phyloP scores from a whole-genome alignment of 37 sponge, comb jelly and placozoan genomes.

The Lycopodina hypogea region DNA sequence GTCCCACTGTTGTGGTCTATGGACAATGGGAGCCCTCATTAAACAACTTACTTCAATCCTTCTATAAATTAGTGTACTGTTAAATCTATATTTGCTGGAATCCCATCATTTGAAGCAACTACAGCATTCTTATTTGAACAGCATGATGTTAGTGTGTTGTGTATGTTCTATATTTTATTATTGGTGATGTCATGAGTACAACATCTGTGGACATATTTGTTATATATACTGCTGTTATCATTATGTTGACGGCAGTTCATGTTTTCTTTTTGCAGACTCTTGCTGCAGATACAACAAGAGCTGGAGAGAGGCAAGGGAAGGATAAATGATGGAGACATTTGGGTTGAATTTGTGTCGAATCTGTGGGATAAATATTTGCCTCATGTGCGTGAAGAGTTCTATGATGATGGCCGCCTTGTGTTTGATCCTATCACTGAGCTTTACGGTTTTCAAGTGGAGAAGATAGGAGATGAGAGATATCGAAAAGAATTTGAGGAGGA shows the following conservation, averaged over 20 bases:
- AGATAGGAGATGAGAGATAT: background rate
- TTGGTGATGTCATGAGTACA: too few species aligned
- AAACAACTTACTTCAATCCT: too few species aligned
- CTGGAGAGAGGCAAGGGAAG: conserved; percentile 3
- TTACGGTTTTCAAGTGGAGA: conserved; percentile 29
- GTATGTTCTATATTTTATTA: too few species aligned
- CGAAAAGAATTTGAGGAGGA: conserved; percentile 12
- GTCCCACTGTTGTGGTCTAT: too few species aligned
- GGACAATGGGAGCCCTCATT: too few species aligned
- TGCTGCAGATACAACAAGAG: conserved; percentile 5
- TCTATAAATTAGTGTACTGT: too few species aligned
- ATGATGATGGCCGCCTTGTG: conserved; percentile 43
- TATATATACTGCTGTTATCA: background rate
- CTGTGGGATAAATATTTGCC: conserved; percentile 40
- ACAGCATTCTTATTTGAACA: too few species aligned
- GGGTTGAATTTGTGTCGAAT: conserved; percentile 49
- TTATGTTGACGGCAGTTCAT: background rate
- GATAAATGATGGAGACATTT: background rate
- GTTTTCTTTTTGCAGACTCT: background rate
- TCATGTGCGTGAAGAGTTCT: conserved; percentile 30
- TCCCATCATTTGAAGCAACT: too few species aligned
- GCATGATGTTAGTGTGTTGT: too few species aligned
- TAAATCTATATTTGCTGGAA: too few species aligned
- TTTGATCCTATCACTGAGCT: conserved; percentile 24
- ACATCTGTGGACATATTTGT: too few species aligned